Base-by-base conservation (phyloP, 2,113 vertebrate species). In the Tor tambroides region DNA sequence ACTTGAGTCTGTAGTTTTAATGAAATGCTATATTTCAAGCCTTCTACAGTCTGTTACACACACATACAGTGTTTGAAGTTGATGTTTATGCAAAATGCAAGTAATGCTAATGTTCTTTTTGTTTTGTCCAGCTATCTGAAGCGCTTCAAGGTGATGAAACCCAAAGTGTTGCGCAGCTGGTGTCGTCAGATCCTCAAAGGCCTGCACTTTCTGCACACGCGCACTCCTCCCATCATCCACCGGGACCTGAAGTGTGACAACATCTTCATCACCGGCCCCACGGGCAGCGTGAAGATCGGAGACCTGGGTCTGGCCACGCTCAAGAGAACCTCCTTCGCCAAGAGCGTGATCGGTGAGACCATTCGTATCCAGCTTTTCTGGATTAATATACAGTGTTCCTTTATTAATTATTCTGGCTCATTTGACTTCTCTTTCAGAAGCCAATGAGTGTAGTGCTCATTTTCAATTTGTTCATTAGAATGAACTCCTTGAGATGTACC, bases 211-310 rank as follows among this genome's bases (percentile, higher is more conserved):
- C 95, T 99, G 56, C 98, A 99, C 91, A 99, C 98, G 0, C 95
- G 98, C 91, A 95, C 97, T 3, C 98, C 98, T 30, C 98, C 98
- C 30, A 99, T 99, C 92, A 99, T 99, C 41, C 41, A 43, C 41
- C 41, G 41, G 41, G 41, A 43, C 41, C 41, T 43, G 41, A 43
- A 43, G 41, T 99, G 98, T 75, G 98, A 99, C 93, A 99, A 99
- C 95, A 99, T 99, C 94, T 99, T 99, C 93, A 99, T 99, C 93
- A 99, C 98, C 0, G 98, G 98, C 85, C 98, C 98, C 65, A 98
- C 98, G 0, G 98, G 98, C 89, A 99, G 98, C 7, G 98, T 99
- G 86, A 99, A 99, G 93, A 99, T 99, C 1, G 98, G 98, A 21
- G 98, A 99, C 87, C 94, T 99, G 91, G 98, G 98, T 86, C 91